These are phyloP conservation scores for Pelvicachromis taeniatus DNA, from an alignment of 2,113 vertebrate species.

Conservation along the genomic window DNA sequence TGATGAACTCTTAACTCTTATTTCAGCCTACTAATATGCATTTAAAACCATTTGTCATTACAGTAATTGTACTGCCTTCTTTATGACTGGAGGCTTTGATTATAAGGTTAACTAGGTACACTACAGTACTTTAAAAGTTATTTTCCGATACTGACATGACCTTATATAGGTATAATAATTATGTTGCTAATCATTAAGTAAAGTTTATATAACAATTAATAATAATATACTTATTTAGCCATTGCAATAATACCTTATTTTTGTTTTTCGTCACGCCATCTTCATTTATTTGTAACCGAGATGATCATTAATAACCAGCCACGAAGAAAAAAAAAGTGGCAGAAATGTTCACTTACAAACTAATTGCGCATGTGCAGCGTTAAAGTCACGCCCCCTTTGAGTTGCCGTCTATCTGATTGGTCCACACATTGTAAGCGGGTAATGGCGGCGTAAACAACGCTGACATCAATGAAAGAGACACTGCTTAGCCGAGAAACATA, in stretches of 20 bases:
- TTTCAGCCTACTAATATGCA: accelerated
- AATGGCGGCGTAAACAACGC: conserved; percentile 64
- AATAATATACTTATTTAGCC: background rate
- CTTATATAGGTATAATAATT: background rate
- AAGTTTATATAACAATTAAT: background rate
- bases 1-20: background rate
- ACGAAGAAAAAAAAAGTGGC: background rate
- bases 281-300: background rate
- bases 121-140: background rate
- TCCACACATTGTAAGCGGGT: conserved; percentile 31
- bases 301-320: background rate
- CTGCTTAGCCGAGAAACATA: background rate
- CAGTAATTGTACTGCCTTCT: background rate
- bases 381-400: background rate
- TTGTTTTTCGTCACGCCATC: background rate
- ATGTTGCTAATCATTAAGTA: background rate
- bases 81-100: background rate
- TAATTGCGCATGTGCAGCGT: conserved; percentile 2
- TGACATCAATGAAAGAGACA: background rate
- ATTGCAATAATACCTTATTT: background rate
- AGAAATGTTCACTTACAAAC: background rate
- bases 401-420: conserved; percentile 32
- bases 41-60: background rate
- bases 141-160: background rate
- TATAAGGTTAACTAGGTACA: background rate